phyloP scores from a whole-genome alignment of 1,140 invertebrate genomes.

The Leptoteleia sp. region DNA sequence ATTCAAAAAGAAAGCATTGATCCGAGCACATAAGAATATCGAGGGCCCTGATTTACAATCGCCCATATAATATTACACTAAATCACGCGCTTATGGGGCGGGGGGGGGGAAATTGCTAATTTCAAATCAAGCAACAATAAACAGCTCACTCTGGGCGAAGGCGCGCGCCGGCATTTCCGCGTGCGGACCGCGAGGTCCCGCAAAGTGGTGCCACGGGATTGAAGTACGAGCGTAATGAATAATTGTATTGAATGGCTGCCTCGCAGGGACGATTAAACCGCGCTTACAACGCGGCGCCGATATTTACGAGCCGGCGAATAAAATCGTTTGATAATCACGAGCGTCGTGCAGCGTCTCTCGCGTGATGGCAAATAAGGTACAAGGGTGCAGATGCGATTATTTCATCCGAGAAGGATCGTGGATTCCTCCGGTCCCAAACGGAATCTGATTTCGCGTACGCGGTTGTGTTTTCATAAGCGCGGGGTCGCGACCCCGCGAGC shows the following conservation, averaged over 20 bases:
- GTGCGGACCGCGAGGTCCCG: background rate
- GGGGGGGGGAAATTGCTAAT: too few species aligned
- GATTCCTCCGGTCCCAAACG: constrained; percentile 38
- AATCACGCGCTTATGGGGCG: too few species aligned
- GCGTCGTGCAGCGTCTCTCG: constrained; percentile 56
- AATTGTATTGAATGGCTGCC: constrained; percentile 42
- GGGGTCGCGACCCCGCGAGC: constrained; percentile 64
- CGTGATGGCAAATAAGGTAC: constrained; percentile 65
- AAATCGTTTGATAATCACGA: constrained; percentile 65
- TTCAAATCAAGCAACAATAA: background rate
- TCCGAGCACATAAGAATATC: too few species aligned
- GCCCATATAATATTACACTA: too few species aligned
- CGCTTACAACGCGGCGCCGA: constrained; percentile 30
- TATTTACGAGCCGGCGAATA: constrained; percentile 61
- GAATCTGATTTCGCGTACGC: constrained; percentile 57
- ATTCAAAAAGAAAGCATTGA: too few species aligned
- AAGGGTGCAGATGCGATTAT: constrained; percentile 56
- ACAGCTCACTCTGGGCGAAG: background rate
- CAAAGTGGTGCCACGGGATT: constrained; percentile 2
- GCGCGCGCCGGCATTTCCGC: background rate
- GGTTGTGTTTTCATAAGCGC: constrained; percentile 28
- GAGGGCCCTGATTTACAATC: too few species aligned
- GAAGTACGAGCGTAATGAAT: constrained; percentile 36
- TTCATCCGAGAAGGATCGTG: constrained; percentile 53
- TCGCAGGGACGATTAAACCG: constrained; percentile 53